phyloP scores from a whole-genome alignment of 2,888 invertebrate genomes.

The Actias luna region DNA sequence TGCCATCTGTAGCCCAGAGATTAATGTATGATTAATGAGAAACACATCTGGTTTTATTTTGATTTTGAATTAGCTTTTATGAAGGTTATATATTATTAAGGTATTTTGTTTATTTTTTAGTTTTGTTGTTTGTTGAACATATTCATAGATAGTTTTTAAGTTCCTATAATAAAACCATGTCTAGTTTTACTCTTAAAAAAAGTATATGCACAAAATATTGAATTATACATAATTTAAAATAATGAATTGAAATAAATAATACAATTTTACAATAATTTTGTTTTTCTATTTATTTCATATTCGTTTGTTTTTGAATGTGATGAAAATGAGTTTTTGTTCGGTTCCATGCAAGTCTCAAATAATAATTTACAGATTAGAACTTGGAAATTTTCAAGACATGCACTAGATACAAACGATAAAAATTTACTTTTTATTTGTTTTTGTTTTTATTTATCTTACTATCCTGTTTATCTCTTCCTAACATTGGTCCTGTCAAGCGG shows the following conservation, averaged over 20 bases:
- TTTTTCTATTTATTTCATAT: neutral
- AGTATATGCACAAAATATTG: neutral
- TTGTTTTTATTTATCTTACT: too few species aligned
- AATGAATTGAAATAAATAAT: constrained; percentile 1
- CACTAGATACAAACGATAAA: too few species aligned
- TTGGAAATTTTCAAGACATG: too few species aligned
- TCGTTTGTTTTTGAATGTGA: neutral
- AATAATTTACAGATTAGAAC: too few species aligned
- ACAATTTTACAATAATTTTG: neutral
- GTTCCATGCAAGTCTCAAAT: too few species aligned
- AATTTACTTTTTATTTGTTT: too few species aligned
- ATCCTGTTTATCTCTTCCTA: too few species aligned
- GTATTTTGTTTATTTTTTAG: neutral
- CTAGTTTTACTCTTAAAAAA: neutral
- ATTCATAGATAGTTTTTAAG: neutral
- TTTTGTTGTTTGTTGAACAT: neutral
- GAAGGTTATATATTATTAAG: neutral
- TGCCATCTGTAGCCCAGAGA: neutral
- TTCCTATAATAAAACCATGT: neutral
- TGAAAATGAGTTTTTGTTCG: too few species aligned
- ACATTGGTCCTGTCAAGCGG: too few species aligned
- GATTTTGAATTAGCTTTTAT: neutral
- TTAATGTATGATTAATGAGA: neutral
- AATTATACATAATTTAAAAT: neutral
- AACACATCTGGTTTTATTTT: neutral